These are phyloP conservation scores for Barypeithes pellucidus DNA, from an alignment of 2,888 invertebrate species.

Conservation along the genomic window DNA sequence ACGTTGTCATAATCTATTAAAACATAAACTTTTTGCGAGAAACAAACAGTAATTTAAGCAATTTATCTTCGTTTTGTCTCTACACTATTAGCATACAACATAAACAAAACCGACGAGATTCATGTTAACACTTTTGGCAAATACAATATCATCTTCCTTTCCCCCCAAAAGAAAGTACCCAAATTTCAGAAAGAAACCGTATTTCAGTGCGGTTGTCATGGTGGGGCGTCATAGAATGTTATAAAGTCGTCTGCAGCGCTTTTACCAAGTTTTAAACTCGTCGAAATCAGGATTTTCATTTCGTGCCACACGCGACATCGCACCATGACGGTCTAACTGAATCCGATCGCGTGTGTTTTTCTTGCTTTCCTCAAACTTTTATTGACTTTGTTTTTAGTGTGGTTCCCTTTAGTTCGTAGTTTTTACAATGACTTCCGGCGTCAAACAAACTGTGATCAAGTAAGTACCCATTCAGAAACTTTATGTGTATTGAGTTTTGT, in stretches of 20 bases:
- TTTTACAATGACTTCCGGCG: constrained; percentile 71
- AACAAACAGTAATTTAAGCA: no score
- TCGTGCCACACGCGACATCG: constrained; percentile 44
- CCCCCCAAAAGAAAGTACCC: constrained; percentile 4
- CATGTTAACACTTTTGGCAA: neutral
- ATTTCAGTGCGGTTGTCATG: constrained; percentile 16
- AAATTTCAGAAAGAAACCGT: constrained; percentile 23
- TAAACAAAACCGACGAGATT: neutral
- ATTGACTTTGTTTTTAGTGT: constrained; percentile 50
- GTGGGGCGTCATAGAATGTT: constrained; percentile 38
- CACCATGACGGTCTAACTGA: constrained; percentile 47
- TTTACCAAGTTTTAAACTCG: constrained; percentile 51
- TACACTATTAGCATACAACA: no score
- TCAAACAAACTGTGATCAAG: constrained; percentile 74
- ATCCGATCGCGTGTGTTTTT: constrained; percentile 40
- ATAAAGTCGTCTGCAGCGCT: constrained; percentile 50
- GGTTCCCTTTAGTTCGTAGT: constrained; percentile 36
- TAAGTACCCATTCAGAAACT: constrained; percentile 65
- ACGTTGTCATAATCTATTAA: no score
- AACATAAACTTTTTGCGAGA: no score
- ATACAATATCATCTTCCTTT: neutral
- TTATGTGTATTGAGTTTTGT: neutral
- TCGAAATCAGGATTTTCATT: constrained; percentile 50
- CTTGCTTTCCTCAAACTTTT: constrained; percentile 49
- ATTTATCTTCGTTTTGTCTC: no score